Evolutionary conservation across 2,797 vertebrate species (phyloP), one percentile per base, ranked within the genome.

Genomic region (Fistularia commersonii): DNA sequence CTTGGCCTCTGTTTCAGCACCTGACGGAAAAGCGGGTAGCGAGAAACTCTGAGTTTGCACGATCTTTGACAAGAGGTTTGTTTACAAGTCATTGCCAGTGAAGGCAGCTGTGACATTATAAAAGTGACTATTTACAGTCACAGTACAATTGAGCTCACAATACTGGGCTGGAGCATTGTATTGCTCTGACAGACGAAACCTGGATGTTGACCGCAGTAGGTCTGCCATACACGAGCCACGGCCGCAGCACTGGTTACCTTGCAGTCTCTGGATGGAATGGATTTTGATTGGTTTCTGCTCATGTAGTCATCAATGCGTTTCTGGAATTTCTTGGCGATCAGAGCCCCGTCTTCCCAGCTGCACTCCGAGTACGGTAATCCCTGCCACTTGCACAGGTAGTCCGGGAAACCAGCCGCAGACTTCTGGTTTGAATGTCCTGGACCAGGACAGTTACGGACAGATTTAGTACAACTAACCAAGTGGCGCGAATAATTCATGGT

Each of bases 351-450:
- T 79, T 99, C 97, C 97, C 97, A 99, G 84, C 97, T 99, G 79
- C 96, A 99, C 57, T 99, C 97, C 0, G 93, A 98, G 61, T 99
- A 99, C 0, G 97, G 88, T 54, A 99, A 90, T 45, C 97, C 96
- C 63, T 99, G 97, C 96, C 96, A 99, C 72, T 99, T 99, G 80
- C 96, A 98, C 13, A 98, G 92, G 81, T 99, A 99, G 80, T 99
- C 97, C 45, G 97, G 97, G 83, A 91, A 98, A 60, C 97, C 97
- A 44, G 96, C 96, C 0, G 93, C 94, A 35, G 96, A 99, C 75
- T 98, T 99, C 79, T 98, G 97, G 87, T 98, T 98, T 54, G 96
- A 98, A 92, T 99, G 97, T 64, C 94, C 97, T 99, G 83, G 13
- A 44, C 57, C 59, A 76, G 71, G 11, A 0, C 41, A 58, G 33